Conservation (phyloP, 2,888 invertebrate genomes). For the Drosophila pseudotalamancana region DNA sequence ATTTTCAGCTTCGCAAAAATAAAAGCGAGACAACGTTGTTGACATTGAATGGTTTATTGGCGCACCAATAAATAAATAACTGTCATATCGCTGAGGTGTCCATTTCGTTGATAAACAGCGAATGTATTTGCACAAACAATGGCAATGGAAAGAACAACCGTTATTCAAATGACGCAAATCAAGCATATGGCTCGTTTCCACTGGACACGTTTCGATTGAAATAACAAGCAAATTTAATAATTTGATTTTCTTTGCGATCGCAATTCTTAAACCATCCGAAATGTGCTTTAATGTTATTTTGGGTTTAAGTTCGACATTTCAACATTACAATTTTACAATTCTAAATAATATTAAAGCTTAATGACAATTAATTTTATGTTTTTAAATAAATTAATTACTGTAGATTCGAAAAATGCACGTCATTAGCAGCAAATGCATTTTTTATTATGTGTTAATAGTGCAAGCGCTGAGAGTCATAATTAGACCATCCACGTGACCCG, state of each 20-base stretch:
- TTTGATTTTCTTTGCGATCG: background rate
- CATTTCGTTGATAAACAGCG: constrained; percentile 1
- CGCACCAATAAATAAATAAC: constrained; percentile 13
- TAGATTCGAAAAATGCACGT: background rate
- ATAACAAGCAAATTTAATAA: background rate
- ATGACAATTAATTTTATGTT: background rate
- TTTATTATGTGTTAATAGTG: constrained; percentile 44
- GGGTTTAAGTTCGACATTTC: too few species aligned
- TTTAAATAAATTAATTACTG: background rate
- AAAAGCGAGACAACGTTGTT: background rate
- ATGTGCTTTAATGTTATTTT: background rate
- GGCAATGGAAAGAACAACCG: constrained; percentile 1
- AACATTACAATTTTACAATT: too few species aligned
- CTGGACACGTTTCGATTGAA: constrained; percentile 4
- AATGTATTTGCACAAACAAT: background rate
- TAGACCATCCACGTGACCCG: constrained; percentile 15
- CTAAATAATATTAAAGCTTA: background rate
- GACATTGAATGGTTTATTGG: constrained; percentile 10
- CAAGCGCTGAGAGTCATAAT: constrained; percentile 29
- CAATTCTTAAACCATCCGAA: too few species aligned
- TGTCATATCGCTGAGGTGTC: constrained; percentile 12
- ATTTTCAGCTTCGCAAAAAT: background rate
- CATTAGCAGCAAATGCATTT: constrained; percentile 33
- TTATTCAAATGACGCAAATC: background rate
- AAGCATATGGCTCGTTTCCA: background rate